Base-by-base conservation (phyloP, 2,888 invertebrate genomes). In the Lasiommata megera region DNA sequence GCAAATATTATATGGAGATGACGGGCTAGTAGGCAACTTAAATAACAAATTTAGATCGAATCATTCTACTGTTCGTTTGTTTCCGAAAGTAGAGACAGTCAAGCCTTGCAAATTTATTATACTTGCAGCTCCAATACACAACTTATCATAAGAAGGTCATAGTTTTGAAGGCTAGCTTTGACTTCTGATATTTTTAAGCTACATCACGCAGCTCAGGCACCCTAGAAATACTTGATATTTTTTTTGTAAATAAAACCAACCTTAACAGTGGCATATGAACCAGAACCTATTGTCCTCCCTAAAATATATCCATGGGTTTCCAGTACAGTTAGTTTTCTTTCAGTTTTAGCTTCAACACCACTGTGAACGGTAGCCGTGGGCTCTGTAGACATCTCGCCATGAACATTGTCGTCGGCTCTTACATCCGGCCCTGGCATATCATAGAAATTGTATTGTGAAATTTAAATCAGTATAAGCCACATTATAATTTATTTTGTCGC, bases 221-320 rank as follows among this genome's bases (percentile, higher is more conserved):
- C 17, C 11, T 6, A 1, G 8, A 3, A 16, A 7, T 8, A 38
- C 9, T 41, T 18, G 9, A 11, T 18, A n/a, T 2, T 1, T n/a
- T 0, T 38, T n/a, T n/a, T n/a, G n/a, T 8, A 8, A 8, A 44
- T 31, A 36, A 28, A 37, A 44, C 46, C 41, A 86, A 94, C 94
- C 92, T 95, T 95, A 8, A 96, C 96, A 51, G 95, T 95, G 41
- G 96, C 96, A 82, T 96, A 96, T 37, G 95, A 95, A 16, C 96
- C 96, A n/a, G 93, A 93, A 5, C 96, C 96, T 67, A 96, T 95
- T 5, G 94, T 94, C 74, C 94, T 93, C 14, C 95, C 95, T 55
- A 96, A 83, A 53, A 91, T 91, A 70, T 96, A 96, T 62, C 96
- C 96, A 79, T 96, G 95, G 23, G 93, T 93, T 82, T 96, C 95